Evolutionary conservation across 2,888 invertebrate genomes (phyloP), one percentile per base, ranked within the genome.

Genomic region (Galeruca laticollis): DNA sequence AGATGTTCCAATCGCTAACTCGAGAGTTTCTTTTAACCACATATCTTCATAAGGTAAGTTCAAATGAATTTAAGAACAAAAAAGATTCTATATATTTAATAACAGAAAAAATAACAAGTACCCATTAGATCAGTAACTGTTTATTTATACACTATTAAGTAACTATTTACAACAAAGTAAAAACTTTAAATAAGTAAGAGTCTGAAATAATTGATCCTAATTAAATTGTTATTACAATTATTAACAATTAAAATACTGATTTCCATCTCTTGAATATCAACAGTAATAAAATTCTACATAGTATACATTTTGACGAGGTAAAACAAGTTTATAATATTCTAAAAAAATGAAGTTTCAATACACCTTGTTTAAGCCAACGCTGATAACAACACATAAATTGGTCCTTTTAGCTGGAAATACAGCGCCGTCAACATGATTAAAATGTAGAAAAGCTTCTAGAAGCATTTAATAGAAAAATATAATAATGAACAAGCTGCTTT

Each of bases 181-280:
- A 59, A 64, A 64, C 31, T 33, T 64, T 57, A 26, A 51, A 21
- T 31, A 33, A 56, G 6, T 56, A 21, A 47, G 54, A 64, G 33
- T 64, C 31, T 9, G 47, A 47, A 47, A 51, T 33, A 18, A 57
- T 33, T 33, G 18, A 51, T 54, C 54, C 40, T 63, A 60, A 20
- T 35, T 62, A 62, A 35, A 52, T 20, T 35, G 62, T 51, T 62
- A 64, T 56, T 70, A 70, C 54, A 70, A 64, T 60, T 61, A 66
- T 54, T 68, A 71, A 71, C 71, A 68, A 68, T 71, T 63, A 68
- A 68, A 71, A 71, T 71, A 71, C 71, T 71, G 68, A 71, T 66
- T 63, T 60, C 15, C 35, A 68, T 47, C 57, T 70, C 62, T 61
- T 33, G 59, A 54, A 26, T 65, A 54, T 69, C 65, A 71, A 71